Base-by-base conservation (phyloP, 1,140 invertebrate genomes). In the Popillia japonica region DNA sequence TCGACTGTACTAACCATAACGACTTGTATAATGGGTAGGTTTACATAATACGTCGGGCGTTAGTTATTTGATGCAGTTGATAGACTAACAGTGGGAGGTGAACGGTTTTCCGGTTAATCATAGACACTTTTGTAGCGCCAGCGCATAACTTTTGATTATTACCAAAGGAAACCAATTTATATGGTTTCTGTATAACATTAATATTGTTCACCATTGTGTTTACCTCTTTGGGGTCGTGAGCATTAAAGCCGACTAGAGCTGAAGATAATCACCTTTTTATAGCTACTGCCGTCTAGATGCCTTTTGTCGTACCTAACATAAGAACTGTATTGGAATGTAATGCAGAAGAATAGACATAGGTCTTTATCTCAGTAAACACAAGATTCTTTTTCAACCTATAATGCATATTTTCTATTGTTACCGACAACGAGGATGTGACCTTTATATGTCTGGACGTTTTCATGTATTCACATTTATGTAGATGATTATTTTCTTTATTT, bases 201-300 rank as follows among this genome's bases (percentile, higher is more conserved):
- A 6, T 64, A 22, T 64, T 64, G 61, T 20, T 22, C 6, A 11
- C 6, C 61, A 64, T 64, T 64, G 23, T 64, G 11, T 17, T 64
- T 20, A 64, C 61, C 61, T 64, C 22, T 64, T 48, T 48, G 61
- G 23, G 61, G 61, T 64, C 61, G 61, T 64, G 61, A n/a, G 23
- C 61, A 64, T 64, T 64, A 64, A 64, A 64, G 61, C 22, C 61
- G 61, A 22, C 23, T 27, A 20, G 23, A 64, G 61, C 61, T 64
- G 61, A 64, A 64, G 61, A 64, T 64, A 64, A 64, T 64, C 61
- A 64, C 61, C 23, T 27, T 64, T 64, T 64, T 64, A 64, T 64
- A 64, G 61, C 61, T 64, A 64, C 61, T 20, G 61, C 61, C 61
- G 44, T 14, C 44, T 48, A 48, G 44, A 22, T 27, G 61, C 61